Evolutionary conservation across 2,888 invertebrate genomes (phyloP), one percentile per base, ranked within the genome.

Genomic region (Hylaea fasciaria): DNA sequence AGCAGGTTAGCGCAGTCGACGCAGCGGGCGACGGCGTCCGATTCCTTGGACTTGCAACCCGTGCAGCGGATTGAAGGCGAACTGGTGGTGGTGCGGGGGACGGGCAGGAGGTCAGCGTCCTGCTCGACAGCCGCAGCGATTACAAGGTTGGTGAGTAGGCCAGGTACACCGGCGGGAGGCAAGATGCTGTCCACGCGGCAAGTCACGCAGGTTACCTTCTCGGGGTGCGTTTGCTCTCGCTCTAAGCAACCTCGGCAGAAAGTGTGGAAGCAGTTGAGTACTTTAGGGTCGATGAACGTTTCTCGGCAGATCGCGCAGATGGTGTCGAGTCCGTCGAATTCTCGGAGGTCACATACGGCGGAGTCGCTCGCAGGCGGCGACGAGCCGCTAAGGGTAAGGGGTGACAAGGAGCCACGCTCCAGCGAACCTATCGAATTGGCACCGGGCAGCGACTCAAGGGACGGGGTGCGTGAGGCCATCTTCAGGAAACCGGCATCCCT

Each of bases 1-100:
- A 99, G 95, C 85, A 97, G 97, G 85, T 98, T 98, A 80, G 97
- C 97, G 91, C 99, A 99, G 88, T 99, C 98, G 80, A 97, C 96
- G 90, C 98, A 99, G 84, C 97, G 96, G 65, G 98, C 98, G 59
- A 98, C 97, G 48, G 98, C 98, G 94, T 96, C 96, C 16, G 97
- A 95, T 86, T 98, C 97, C 85, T 97, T 97, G 72, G 97, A 97
- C 91, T 98, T 99, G 94, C 99, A 99, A 81, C 98, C 98, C 74
- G 98, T 98, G 93, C 98, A 99, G 74, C 96, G 95, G 65, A 94
- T 93, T 50, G 93, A 89, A 8, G 92, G 91, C 54, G 91, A 89
- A 74, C 75, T 91, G 8, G 91, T 87, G 72, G 86, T 89, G 71
- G 88, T 88, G 64, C 91, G 91, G 40, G 88, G 85, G 63, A 88